A percentile compares a stretch with the other conserved stretches of the same genome.
Evolutionary conservation across 2,797 vertebrate species (phyloP).

Genomic region (Hyperoplus lanceolatus): DNA sequence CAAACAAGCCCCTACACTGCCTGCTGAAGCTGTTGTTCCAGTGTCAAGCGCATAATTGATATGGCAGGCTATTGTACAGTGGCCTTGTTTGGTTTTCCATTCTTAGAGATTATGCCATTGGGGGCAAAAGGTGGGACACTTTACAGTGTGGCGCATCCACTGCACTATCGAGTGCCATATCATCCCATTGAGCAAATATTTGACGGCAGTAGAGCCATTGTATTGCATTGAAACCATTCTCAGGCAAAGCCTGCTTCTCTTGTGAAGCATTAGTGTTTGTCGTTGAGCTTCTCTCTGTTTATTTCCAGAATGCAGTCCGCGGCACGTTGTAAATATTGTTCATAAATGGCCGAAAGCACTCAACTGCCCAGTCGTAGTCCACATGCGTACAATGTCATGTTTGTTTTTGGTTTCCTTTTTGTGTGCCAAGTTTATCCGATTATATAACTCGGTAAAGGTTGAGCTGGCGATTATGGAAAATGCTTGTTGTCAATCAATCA

Average conservation of each 20-base stretch:
- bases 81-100: conserved; percentile 72
- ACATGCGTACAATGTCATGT: background rate
- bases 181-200: conserved; percentile 71
- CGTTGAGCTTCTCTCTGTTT: conserved; percentile 35
- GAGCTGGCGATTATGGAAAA: too few relatives aligned
- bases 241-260: conserved; percentile 4
- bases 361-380: background rate
- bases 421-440: background rate
- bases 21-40: conserved; percentile 31
- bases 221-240: conserved; percentile 34
- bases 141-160: conserved; percentile 13
- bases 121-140: conserved; percentile 26
- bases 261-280: conserved; percentile 27
- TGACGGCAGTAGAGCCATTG: conserved; percentile 54
- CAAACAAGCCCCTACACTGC: conserved; percentile 41
- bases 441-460: background rate
- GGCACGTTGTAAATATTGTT: conserved; percentile 15
- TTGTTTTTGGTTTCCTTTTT: conserved; percentile 10
- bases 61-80: conserved; percentile 32
- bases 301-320: conserved; percentile 11
- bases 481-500: too few relatives aligned
- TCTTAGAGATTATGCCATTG: conserved; percentile 50
- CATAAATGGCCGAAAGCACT: background rate
- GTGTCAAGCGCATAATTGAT: conserved; percentile 19
- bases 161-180: conserved; percentile 28